phyloP scores from a whole-genome alignment of 2,888 invertebrate genomes.

The Rambutsinella grinnellia region DNA sequence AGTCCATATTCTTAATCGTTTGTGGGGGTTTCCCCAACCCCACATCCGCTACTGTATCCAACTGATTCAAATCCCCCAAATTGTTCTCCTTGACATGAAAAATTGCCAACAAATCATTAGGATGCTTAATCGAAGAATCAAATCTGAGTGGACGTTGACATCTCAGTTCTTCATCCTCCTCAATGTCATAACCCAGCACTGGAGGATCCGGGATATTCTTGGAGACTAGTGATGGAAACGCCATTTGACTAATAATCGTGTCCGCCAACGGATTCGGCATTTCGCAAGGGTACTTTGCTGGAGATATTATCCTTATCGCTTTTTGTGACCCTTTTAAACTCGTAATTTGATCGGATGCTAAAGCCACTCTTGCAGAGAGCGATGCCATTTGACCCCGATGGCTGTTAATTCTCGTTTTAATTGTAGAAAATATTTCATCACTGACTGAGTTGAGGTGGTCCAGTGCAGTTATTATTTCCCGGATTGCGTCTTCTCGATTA shows the following conservation, averaged over 20 bases:
- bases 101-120: slow-evolving; percentile 59
- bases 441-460: slow-evolving; percentile 62
- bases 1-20: slow-evolving; percentile 56
- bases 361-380: slow-evolving; percentile 34
- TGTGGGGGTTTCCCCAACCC: slow-evolving; percentile 60
- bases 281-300: slow-evolving; percentile 64
- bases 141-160: slow-evolving; percentile 33
- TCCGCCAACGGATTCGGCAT: slow-evolving; percentile 13
- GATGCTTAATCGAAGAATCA: slow-evolving; percentile 60
- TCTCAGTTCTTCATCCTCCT: slow-evolving; percentile 22
- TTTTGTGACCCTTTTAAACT: slow-evolving; percentile 57
- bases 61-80: slow-evolving; percentile 45
- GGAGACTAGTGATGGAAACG: slow-evolving; percentile 38
- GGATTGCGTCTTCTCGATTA: slow-evolving; percentile 61
- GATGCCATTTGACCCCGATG: slow-evolving; percentile 47
- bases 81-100: slow-evolving; percentile 60
- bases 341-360: slow-evolving; percentile 54
- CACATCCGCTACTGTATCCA: slow-evolving; percentile 53
- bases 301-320: slow-evolving; percentile 61
- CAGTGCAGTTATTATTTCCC: slow-evolving; percentile 62
- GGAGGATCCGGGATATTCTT: slow-evolving; percentile 24
- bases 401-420: slow-evolving; percentile 54
- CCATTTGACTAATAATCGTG: neutral
- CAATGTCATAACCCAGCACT: slow-evolving; percentile 25
- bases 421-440: slow-evolving; percentile 59